Base-by-base conservation (phyloP, 2,113 vertebrate species). In the Vulpes vulpes region DNA sequence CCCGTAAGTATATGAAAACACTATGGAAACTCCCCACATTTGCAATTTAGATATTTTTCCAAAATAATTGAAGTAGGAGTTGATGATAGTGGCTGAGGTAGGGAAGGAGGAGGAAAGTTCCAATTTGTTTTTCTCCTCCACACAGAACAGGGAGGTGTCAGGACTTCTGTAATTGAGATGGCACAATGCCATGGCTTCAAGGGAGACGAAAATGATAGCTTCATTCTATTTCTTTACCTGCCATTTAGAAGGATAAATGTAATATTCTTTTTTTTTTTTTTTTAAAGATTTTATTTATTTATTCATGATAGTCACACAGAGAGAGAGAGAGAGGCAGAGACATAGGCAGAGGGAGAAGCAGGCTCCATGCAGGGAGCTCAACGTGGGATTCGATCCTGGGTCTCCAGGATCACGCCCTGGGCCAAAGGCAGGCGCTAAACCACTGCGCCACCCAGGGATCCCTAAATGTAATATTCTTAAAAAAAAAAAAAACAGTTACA, bases 1-100 rank as follows among this genome's bases (percentile, higher is more conserved):
- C 17, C 32, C 35, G n/a, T 30, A 84, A 89, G 32, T 53, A 95
- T 9, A 49, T 84, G 78, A 95, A 95, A 96, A 95, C 12, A 93
- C 27, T 78, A 62, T 1, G 57, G 73, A 95, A 86, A n/a, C 22
- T 94, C 35, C 43, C 73, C 73, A 96, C 92, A 90, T 96, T 89
- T 89, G 3, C 78, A 71, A 94, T 93, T 92, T 74, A 83, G n/a
- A 11, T 84, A 93, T 90, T 96, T 92, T 94, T n/a, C 87, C 55
- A 60, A 94, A 92, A 74, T 83, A 85, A 81, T 8, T 20, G 20
- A 59, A 94, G 5, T 91, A 20, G 59, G 32, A 23, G 9, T 25
- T 95, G 59, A 65, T 35, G 32, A 80, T n/a, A 71, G 14, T 73
- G 71, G n/a, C 43, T 84, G 11, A 55, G 11, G 80, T 14, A 76